phyloP scores from a whole-genome alignment of 1,140 invertebrate genomes.

The Tyrophagus putrescentiae region DNA sequence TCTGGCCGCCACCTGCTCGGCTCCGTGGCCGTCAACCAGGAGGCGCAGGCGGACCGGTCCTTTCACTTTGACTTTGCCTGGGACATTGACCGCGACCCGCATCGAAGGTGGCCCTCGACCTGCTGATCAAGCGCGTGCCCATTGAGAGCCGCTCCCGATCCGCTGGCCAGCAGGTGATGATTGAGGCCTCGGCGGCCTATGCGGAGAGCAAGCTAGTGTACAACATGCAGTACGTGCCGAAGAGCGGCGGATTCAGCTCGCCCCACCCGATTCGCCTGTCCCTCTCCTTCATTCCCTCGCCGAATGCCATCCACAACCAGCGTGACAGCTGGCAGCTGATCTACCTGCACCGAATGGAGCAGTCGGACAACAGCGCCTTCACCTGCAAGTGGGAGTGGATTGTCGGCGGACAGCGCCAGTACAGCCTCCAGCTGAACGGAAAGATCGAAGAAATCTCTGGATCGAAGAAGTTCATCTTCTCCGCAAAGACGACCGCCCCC shows the following conservation, averaged over 20 bases:
- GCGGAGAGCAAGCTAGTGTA: slow-evolving; percentile 6
- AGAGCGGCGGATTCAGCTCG: neutral
- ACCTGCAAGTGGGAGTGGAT: neutral
- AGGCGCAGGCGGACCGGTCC: neutral
- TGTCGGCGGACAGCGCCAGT: neutral
- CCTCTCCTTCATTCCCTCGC: neutral
- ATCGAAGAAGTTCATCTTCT: neutral
- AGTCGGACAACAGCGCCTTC: neutral
- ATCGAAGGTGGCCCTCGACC: neutral
- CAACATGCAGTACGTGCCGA: neutral
- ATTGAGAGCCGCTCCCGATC: neutral
- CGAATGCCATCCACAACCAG: neutral
- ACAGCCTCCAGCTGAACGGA: neutral
- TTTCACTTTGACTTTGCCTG: slow-evolving; percentile 18
- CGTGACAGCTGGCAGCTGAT: neutral
- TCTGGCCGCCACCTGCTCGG: neutral
- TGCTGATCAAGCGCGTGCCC: neutral
- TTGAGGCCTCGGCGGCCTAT: slow-evolving; percentile 1
- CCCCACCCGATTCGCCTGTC: neutral
- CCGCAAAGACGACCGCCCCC: neutral
- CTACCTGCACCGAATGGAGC: neutral
- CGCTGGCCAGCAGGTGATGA: neutral
- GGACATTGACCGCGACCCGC: slow-evolving; percentile 15
- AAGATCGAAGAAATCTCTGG: neutral
- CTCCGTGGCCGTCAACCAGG: neutral